Evolutionary conservation across 2,113 vertebrate species (phyloP), one percentile per base, ranked within the genome.

Genomic region (Alethe castanea): DNA sequence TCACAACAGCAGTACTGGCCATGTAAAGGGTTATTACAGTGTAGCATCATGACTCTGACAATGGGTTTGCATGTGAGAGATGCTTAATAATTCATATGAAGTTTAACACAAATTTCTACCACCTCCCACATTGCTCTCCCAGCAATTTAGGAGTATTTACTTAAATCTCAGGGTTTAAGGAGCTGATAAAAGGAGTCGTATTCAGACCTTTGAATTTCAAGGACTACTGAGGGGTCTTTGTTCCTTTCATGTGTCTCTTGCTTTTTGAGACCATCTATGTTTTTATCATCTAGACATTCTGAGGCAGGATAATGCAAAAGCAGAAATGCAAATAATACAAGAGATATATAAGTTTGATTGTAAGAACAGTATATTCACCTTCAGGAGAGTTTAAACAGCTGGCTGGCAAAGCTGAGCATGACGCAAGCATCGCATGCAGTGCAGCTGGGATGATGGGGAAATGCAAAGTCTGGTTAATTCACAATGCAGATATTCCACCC

Each of bases 401-500:
- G 33, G n/a, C 85, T 95, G 85, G 81, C 78, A 87, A 44, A 87
- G 74, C 65, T 40, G 8, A 65, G 65, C 36, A 11, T 93, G 87
- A 93, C 26, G n/a, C 92, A 92, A 91, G 74, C 86, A 25, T 67
- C 0, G 2, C 53, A 53, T 14, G n/a, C 61, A 29, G 61, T 33
- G 78, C 85, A 76, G 74, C 88, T 91, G 66, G 35, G 81, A 54
- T 57, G 8, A 92, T 84, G 78, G 84, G 90, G 96, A 95, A 95
- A 88, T 90, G 94, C 88, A 92, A 88, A 91, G 74, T 61, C 66
- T 44, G 22, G 14, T 65, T 92, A 85, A 93, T 94, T 94, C 94
- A 72, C 57, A 76, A 26, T 82, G 95, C 92, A 94, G 81, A 90
- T 93, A 88, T 69, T 88, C 86, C 88, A 92, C 95, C 94, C 79